These are phyloP conservation scores for Melinopterus prodromus DNA, from an alignment of 2,888 invertebrate genomes.

Conservation along the genomic window DNA sequence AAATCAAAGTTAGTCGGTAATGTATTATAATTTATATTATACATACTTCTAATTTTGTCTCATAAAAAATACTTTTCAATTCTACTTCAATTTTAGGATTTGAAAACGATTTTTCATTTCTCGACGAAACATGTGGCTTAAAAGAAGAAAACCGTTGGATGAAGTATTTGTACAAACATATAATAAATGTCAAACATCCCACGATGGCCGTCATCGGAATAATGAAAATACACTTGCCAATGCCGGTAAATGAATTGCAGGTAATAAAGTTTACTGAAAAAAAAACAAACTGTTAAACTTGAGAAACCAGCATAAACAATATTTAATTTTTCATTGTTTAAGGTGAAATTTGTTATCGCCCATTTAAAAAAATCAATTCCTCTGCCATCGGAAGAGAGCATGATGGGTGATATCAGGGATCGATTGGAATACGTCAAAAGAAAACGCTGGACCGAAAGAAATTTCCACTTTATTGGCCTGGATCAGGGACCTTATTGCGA, in stretches of 20 bases:
- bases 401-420: conserved; percentile 67
- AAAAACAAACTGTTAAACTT: no score
- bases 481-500: conserved; percentile 73
- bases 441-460: conserved; percentile 70
- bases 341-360: conserved; percentile 65
- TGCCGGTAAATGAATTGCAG: conserved; percentile 87
- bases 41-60: not conserved
- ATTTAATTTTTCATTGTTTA: not conserved
- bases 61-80: not conserved
- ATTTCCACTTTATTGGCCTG: conserved; percentile 82
- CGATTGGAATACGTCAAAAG: conserved; percentile 67
- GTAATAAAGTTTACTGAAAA: conserved; percentile 58
- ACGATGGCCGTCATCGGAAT: conserved; percentile 82
- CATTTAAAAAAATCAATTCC: conserved; percentile 65
- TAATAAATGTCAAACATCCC: conserved; percentile 82
- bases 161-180: conserved; percentile 85
- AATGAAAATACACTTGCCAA: conserved; percentile 77
- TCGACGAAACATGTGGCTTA: conserved; percentile 70
- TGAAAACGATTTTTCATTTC: conserved; percentile 62
- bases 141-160: conserved; percentile 81
- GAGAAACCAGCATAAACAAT: no score
- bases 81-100: conserved; percentile 59
- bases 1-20: no score
- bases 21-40: no score
- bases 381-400: conserved; percentile 70